Evolutionary conservation across 2,113 vertebrate species (phyloP).

Genomic region (Marmota monax): DNA sequence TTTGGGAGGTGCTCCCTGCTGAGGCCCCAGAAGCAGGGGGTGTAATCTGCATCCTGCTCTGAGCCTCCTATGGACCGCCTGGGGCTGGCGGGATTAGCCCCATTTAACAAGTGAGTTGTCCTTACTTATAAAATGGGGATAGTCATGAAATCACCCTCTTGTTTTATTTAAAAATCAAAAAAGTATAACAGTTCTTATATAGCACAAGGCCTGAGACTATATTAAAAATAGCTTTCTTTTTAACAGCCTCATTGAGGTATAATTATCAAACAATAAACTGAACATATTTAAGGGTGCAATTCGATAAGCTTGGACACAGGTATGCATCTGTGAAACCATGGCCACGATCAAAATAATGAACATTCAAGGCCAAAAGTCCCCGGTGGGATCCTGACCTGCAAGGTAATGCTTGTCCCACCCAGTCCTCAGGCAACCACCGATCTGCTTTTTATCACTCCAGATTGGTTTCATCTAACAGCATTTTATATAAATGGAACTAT

Average conservation of each 20-base stretch:
- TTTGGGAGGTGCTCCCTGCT: accelerated
- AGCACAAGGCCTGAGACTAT: background rate
- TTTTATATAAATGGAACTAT: slow-evolving; percentile 35
- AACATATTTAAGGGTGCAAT: background rate
- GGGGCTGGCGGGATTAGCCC: background rate
- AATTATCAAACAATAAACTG: background rate
- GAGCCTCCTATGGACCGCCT: background rate
- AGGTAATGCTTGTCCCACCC: background rate
- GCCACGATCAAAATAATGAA: background rate
- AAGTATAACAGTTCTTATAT: background rate
- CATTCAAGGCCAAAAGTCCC: background rate
- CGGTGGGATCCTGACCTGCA: background rate
- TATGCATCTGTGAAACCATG: background rate
- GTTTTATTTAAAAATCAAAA: slow-evolving; percentile 32
- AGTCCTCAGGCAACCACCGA: background rate
- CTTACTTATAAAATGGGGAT: background rate
- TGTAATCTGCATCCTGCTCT: background rate
- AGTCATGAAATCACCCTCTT: background rate
- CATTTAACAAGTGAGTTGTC: background rate
- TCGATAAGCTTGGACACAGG: background rate
- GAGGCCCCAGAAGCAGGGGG: accelerated
- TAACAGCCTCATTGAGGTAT: background rate
- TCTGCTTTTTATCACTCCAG: slow-evolving; percentile 23
- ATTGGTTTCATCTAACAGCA: slow-evolving; percentile 11
- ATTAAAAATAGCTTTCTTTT: slow-evolving; percentile 21